Conservation (phyloP, 1,140 invertebrate species). For the Thalassaphorura encarpata region DNA sequence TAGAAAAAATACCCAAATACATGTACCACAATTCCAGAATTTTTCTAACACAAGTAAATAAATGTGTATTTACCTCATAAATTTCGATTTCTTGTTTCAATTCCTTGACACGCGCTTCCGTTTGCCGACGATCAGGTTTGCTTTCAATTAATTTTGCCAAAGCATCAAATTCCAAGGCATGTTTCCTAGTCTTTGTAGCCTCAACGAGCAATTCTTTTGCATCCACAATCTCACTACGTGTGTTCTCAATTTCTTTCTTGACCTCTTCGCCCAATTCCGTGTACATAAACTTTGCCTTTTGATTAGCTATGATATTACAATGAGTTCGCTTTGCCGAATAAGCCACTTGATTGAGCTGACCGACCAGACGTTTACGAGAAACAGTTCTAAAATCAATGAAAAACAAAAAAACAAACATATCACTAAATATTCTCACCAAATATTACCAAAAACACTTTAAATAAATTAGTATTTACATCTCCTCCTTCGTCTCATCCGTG, state of each 20-base stretch:
- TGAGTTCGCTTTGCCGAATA: constrained; percentile 76
- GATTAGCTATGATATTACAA: constrained; percentile 66
- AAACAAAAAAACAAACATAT: background rate
- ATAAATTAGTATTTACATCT: constrained; percentile 46
- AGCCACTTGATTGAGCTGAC: constrained; percentile 75
- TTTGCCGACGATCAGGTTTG: constrained; percentile 78
- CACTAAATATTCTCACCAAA: too few species aligned
- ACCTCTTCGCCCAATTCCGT: constrained; percentile 64
- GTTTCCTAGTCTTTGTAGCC: constrained; percentile 71
- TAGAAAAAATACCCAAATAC: background rate
- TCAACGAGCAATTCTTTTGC: constrained; percentile 64
- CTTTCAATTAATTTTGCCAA: constrained; percentile 78
- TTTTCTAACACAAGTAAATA: background rate
- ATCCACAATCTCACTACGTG: constrained; percentile 61
- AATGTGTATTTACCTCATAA: constrained; percentile 41
- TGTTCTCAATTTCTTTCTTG: constrained; percentile 59
- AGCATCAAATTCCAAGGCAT: constrained; percentile 86
- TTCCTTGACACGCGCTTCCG: constrained; percentile 58
- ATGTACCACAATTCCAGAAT: background rate
- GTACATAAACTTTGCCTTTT: constrained; percentile 73
- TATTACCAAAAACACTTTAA: background rate
- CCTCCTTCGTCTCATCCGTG: constrained; percentile 53
- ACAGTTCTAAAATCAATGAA: too few species aligned
- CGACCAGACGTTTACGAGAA: too few species aligned
- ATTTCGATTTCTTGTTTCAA: constrained; percentile 64